Evolutionary conservation across 1,140 invertebrate species (phyloP).

Genomic region (Calliopsis andreniformis): DNA sequence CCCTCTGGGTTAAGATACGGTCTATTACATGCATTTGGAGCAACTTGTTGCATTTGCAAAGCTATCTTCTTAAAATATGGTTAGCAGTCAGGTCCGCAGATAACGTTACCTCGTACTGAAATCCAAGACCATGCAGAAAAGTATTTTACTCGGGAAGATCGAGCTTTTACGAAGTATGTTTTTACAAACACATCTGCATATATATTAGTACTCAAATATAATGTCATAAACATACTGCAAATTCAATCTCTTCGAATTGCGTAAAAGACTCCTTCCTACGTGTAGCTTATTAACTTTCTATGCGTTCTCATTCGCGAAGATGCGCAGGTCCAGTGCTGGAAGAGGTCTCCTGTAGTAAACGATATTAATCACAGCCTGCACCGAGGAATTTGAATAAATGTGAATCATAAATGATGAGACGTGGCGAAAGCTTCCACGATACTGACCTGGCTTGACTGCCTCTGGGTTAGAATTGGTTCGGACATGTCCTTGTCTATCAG

Average conservation of each 20-base stretch:
- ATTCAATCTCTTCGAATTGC: too few relatives aligned
- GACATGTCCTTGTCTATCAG: conserved; percentile 65
- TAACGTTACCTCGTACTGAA: conserved; percentile 41
- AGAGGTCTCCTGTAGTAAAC: conserved; percentile 50
- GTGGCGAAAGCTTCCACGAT: conserved; percentile 75
- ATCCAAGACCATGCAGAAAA: conserved; percentile 20
- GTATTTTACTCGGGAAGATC: neutral
- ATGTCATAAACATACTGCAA: too few relatives aligned
- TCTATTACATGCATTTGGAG: conserved; percentile 64
- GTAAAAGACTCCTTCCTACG: too few relatives aligned
- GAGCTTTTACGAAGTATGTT: neutral
- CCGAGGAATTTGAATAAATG: conserved; percentile 73
- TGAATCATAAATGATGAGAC: conserved; percentile 77
- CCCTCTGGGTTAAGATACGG: conserved; percentile 58
- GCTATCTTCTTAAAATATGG: conserved; percentile 66
- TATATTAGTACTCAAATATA: too few relatives aligned
- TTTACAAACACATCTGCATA: neutral
- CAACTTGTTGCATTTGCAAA: conserved; percentile 57
- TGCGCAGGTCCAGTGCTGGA: too few relatives aligned
- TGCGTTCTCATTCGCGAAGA: too few relatives aligned
- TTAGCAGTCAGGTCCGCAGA: conserved; percentile 24
- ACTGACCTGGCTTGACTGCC: conserved; percentile 1
- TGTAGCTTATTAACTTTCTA: too few relatives aligned
- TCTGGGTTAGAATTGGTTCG: conserved; percentile 55
- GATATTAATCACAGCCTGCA: conserved; percentile 68